Conservation (phyloP, 2,888 invertebrate species). For the Metacarcinus magister region DNA sequence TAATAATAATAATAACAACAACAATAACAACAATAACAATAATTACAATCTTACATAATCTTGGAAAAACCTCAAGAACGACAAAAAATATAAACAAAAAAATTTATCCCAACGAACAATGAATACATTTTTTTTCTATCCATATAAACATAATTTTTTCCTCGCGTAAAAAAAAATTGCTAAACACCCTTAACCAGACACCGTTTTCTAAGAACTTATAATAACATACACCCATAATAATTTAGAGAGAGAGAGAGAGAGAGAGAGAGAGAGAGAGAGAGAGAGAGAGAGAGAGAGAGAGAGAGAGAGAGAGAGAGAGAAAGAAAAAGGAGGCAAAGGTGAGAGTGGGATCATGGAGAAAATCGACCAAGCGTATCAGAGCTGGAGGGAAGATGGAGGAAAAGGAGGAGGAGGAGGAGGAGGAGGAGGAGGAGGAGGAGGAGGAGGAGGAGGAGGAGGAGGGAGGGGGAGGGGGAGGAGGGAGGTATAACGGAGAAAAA, state of each 20-base stretch:
- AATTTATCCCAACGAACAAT: too few species aligned
- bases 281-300: slow-evolving; percentile 38
- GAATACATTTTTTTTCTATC: too few species aligned
- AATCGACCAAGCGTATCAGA: slow-evolving; percentile 2
- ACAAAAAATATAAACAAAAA: too few species aligned
- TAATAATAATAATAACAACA: too few species aligned
- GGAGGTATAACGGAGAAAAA: too few species aligned
- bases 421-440: not conserved
- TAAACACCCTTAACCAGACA: too few species aligned
- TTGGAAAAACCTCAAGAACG: too few species aligned
- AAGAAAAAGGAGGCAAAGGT: not conserved
- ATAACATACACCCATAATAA: not conserved
- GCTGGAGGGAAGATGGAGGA: not conserved
- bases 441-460: not conserved
- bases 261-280: slow-evolving; percentile 42
- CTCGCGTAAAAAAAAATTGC: too few species aligned
- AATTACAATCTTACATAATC: too few species aligned
- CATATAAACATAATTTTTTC: too few species aligned
- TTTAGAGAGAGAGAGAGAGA: slow-evolving; percentile 51
- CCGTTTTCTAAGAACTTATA: not conserved
- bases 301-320: slow-evolving; percentile 26
- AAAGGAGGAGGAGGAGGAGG: not conserved
- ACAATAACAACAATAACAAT: too few species aligned
- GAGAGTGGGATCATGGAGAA: not conserved
- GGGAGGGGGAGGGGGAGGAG: not conserved